A percentile compares a stretch with the other conserved stretches of the same genome.
Conservation (phyloP, 2,888 invertebrate species). For the Tenthredo scrophulariae region DNA sequence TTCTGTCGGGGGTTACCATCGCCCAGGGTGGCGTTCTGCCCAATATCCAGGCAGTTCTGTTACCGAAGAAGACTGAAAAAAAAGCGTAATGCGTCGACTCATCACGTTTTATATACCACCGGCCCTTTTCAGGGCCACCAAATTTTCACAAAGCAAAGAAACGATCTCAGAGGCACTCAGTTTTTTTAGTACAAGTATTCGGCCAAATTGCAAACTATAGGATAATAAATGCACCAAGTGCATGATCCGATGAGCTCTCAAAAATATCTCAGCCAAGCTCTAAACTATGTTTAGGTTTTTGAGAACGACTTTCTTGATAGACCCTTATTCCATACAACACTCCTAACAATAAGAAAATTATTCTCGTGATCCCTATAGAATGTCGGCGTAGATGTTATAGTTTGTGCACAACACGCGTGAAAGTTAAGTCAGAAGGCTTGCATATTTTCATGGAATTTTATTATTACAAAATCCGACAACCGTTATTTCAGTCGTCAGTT, state of each 20-base stretch:
- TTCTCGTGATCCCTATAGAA: not conserved
- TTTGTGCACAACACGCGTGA: not conserved
- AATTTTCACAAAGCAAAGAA: constrained; percentile 13
- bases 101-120: not conserved
- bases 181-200: not conserved
- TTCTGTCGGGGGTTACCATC: constrained; percentile 87
- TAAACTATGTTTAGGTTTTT: not conserved
- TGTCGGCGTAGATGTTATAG: not conserved
- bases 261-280: not conserved
- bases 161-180: not conserved
- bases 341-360: not conserved
- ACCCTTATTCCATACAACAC: not conserved
- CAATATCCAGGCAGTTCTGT: constrained; percentile 85
- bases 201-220: not conserved
- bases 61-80: constrained; percentile 84
- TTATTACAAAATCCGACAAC: not conserved
- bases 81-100: constrained; percentile 32
- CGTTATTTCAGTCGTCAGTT: not conserved
- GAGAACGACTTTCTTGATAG: not conserved
- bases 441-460: not conserved
- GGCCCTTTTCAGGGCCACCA: constrained; percentile 56
- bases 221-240: not conserved
- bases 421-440: not conserved
- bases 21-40: constrained; percentile 91
- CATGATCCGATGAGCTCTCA: not conserved